Evolutionary conservation across 2,113 vertebrate genomes (phyloP), one percentile per base, ranked within the genome.

Genomic region (Syngnathus typhle): DNA sequence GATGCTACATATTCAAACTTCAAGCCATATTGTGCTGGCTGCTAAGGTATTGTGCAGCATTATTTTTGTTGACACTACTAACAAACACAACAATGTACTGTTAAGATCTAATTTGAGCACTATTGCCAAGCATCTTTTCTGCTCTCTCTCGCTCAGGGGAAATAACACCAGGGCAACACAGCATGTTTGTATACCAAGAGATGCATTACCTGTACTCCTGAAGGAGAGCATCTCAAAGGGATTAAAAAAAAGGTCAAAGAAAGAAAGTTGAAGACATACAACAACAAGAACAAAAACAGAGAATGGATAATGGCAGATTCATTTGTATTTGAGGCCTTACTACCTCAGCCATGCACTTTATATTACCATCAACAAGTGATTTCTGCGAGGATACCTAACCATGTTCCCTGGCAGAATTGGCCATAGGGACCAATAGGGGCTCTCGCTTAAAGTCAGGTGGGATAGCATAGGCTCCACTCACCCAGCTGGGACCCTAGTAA

Each of bases 61-160:
- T 23, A 16, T 12, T 63, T 38, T 39, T 62, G 19, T 55, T n/a
- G 47, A 18, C 46, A 16, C 60, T 43, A 64, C 32, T 23, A 56
- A 67, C 67, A n/a, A 60, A 67, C 67, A 23, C 36, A 73, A 18
- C 70, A 75, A 51, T 49, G 37, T 41, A 38, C 44, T 51, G 65
- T 5, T 47, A 68, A 36, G 67, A 71, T 54, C 47, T 46, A 59
- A 51, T 1, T 3, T 2, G 37, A 19, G 38, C 5, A 6, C 21
- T 51, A 10, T 59, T 38, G 59, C 15, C 10, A 27, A 41, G 61
- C 60, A 71, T 68, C 67, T 19, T 63, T 67, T 49, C 27, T 0
- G 4, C 13, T 54, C 46, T 44, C 49, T 64, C 59, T 79, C 27
- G 27, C 81, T 72, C 82, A 49, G 68, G 63, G 72, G 76, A 68